Percentiles rank a stretch among this genome's conserved stretches.
phyloP scores from a whole-genome alignment of 2,888 invertebrate species.

The Synanthedon tipuliformis region DNA sequence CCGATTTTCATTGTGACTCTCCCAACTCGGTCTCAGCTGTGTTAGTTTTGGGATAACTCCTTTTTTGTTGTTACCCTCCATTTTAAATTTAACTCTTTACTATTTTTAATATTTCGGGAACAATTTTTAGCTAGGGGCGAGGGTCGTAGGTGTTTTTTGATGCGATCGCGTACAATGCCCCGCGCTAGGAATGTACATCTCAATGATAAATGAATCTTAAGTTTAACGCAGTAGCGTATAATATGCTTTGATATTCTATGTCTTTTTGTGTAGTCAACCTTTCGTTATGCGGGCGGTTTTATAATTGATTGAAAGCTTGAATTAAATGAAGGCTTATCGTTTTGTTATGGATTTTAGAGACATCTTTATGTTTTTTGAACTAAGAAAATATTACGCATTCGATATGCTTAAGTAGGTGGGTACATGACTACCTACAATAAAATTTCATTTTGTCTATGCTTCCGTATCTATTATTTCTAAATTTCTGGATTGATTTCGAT shows the following conservation, averaged over 20 bases:
- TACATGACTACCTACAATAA: neutral
- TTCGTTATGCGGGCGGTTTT: slow-evolving; percentile 40
- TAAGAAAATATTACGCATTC: neutral
- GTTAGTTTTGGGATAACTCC: slow-evolving; percentile 60
- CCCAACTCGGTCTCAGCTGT: slow-evolving; percentile 40
- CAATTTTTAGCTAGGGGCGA: slow-evolving; percentile 55
- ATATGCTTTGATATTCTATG: no score
- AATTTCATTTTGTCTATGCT: neutral
- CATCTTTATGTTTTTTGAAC: neutral
- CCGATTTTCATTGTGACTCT: neutral
- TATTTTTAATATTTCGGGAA: slow-evolving; percentile 67
- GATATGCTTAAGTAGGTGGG: neutral
- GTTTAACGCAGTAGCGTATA: no score
- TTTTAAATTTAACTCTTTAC: slow-evolving; percentile 70
- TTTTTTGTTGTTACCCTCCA: slow-evolving; percentile 46
- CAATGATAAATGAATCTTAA: no score
- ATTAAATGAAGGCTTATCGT: slow-evolving; percentile 18
- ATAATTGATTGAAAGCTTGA: slow-evolving; percentile 23
- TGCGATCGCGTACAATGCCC: slow-evolving; percentile 31
- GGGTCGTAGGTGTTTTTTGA: slow-evolving; percentile 43
- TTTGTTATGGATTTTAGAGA: slow-evolving; percentile 10
- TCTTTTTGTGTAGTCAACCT: no score
- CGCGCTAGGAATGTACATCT: neutral
- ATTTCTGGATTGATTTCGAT: no score
- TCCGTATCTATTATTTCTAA: no score